Base-by-base conservation (phyloP, 2,888 invertebrate species). In the Neoscelio sp. region DNA sequence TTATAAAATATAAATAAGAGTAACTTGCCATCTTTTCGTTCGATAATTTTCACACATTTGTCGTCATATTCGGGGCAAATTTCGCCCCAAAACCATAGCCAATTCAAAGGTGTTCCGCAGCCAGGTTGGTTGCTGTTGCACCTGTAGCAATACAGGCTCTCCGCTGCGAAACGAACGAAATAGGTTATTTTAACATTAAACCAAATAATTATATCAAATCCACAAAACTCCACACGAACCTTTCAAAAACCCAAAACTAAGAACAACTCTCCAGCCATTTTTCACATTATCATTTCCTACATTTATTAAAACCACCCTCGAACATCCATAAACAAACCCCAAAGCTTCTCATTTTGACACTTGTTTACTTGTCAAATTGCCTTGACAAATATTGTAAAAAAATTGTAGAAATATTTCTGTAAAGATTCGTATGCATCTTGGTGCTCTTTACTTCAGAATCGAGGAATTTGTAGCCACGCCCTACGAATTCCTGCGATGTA, bases 121-220 rank as follows among this genome's bases (percentile, higher is more conserved):
- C 98, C 98, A 13, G 97, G 97, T 54, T 96, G 96, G 4, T 96
- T 96, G 4, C 96, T 95, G 12, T 96, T 96, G 88, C 98, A 98
- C 87, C 95, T 94, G 86, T 97, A 98, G 89, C 98, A 98, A 94
- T 96, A 96, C 86, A 97, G 91, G 33, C 94, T 93, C 46, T 91
- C 87, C 83, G 92, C 95, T 94, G 67, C 44, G 85, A 84, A 30
- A 60, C 1, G 40, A 8, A 23, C 1, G 4, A 50, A 18, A n/a
- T 30, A n/a, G 18, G 23, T 20, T 20, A 18, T 13, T 7, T 46
- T 35, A n/a, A n/a, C n/a, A n/a, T n/a, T n/a, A 6, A 10, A 15
- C 13, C 18, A 20, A 6, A 26, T 13, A 5, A 54, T 54, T 20
- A 7, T 13, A 20, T 13, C 28, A 35, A n/a, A 12, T n/a, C n/a